phyloP scores from a whole-genome alignment of 2,797 vertebrate species.

The Hoplostethus mediterraneus region DNA sequence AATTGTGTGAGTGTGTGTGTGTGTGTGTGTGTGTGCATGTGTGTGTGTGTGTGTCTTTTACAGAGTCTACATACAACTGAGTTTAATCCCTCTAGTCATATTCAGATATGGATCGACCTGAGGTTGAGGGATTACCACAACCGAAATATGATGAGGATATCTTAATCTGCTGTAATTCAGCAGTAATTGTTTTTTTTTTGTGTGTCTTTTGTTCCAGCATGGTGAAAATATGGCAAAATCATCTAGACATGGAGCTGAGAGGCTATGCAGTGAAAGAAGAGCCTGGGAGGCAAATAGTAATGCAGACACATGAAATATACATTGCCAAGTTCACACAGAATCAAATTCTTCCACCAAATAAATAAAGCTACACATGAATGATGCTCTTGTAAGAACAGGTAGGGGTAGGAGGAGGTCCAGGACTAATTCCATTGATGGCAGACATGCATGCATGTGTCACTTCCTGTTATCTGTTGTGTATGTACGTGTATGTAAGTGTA shows the following conservation, averaged over 20 bases:
- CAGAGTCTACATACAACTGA: slow-evolving; percentile 17
- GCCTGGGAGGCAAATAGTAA: neutral
- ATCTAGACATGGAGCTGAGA: neutral
- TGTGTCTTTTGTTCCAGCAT: slow-evolving; percentile 14
- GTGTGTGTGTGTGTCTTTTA: slow-evolving; percentile 3
- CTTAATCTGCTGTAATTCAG: slow-evolving; percentile 59
- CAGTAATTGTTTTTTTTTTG: slow-evolving; percentile 29
- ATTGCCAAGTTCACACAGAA: no score
- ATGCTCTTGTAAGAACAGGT: no score
- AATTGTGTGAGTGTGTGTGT: no score
- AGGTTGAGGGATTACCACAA: slow-evolving; percentile 47
- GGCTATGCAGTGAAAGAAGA: neutral
- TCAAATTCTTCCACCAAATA: no score
- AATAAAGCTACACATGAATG: no score
- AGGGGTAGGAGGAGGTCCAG: no score
- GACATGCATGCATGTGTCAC: no score
- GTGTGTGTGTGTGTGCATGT: no score
- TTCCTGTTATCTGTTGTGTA: no score
- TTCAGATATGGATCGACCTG: slow-evolving; percentile 39
- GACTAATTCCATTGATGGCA: no score
- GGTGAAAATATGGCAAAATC: neutral
- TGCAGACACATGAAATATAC: no score
- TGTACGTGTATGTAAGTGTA: no score
- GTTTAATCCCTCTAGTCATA: slow-evolving; percentile 48
- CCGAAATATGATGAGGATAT: slow-evolving; percentile 48